Percentiles rank a stretch among this genome's conserved stretches.
Evolutionary conservation across 2,113 vertebrate species (phyloP).

Genomic region (Corydoras sp.): DNA sequence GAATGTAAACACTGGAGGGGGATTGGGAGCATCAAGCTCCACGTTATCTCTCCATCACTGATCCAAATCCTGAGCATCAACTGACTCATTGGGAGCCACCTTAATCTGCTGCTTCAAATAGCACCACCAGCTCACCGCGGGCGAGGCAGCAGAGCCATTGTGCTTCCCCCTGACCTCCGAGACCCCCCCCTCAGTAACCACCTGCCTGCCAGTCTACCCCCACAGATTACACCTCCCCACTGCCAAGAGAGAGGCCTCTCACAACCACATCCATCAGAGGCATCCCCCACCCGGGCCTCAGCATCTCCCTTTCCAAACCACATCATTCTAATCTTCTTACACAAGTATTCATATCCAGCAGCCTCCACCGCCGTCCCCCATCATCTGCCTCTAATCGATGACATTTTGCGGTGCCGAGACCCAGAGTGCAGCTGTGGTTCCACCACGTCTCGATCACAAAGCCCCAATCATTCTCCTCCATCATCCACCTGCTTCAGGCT

Average conservation of each 20-base stretch:
- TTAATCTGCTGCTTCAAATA: slow-evolving; percentile 19
- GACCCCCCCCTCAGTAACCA: slow-evolving; percentile 31
- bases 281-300: slow-evolving; percentile 12
- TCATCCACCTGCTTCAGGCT: slow-evolving; percentile 25
- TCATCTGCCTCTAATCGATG: neutral
- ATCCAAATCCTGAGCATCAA: neutral
- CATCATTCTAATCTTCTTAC: neutral
- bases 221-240: slow-evolving; percentile 6
- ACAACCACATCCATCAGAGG: slow-evolving; percentile 23
- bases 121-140: neutral
- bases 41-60: neutral
- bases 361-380: neutral
- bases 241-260: slow-evolving; percentile 15
- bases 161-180: slow-evolving; percentile 1
- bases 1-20: slow-evolving; percentile 8
- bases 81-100: neutral
- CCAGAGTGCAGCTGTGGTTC: neutral
- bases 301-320: neutral
- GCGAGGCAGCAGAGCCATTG: slow-evolving; percentile 4
- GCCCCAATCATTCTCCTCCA: slow-evolving; percentile 9
- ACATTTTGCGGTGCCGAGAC: neutral
- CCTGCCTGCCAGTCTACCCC: slow-evolving; percentile 30
- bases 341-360: neutral
- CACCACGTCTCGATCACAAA: slow-evolving; percentile 3
- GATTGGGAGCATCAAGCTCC: neutral